Conservation (phyloP, 2,113 vertebrate species). For the Oxyura jamaicensis region DNA sequence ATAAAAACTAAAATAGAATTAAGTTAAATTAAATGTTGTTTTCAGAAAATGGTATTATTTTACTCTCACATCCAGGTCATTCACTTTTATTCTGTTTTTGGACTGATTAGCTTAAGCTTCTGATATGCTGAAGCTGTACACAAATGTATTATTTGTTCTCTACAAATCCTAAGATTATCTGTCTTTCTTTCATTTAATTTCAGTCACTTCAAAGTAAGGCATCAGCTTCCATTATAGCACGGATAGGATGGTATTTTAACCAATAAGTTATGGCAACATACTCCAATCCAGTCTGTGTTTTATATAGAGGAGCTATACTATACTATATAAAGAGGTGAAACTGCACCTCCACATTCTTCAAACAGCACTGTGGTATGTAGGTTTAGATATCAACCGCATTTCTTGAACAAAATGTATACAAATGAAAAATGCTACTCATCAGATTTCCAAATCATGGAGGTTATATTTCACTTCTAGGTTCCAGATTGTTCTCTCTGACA, state of each 20-base stretch:
- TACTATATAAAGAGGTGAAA: not conserved
- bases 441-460: not conserved
- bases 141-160: not conserved
- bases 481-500: constrained; percentile 44
- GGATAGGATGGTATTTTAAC: not conserved
- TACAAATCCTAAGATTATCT: not conserved
- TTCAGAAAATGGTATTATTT: not conserved
- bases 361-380: not conserved
- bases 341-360: not conserved
- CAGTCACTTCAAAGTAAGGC: not conserved
- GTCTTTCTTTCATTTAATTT: not conserved
- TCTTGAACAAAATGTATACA: not conserved
- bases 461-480: constrained; percentile 20
- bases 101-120: constrained; percentile 30
- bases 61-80: not conserved
- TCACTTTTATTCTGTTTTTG: constrained; percentile 14
- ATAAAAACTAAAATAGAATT: too few species aligned
- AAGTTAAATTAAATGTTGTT: not conserved
- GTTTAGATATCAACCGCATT: constrained; percentile 35
- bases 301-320: not conserved
- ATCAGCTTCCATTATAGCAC: not conserved
- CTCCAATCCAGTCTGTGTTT: not conserved
- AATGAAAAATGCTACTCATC: constrained; percentile 9
- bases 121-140: constrained; percentile 24
- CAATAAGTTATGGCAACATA: not conserved